Evolutionary conservation across 2,888 invertebrate genomes (phyloP), one percentile per base, ranked within the genome.

Genomic region (Neoscelio sp.): DNA sequence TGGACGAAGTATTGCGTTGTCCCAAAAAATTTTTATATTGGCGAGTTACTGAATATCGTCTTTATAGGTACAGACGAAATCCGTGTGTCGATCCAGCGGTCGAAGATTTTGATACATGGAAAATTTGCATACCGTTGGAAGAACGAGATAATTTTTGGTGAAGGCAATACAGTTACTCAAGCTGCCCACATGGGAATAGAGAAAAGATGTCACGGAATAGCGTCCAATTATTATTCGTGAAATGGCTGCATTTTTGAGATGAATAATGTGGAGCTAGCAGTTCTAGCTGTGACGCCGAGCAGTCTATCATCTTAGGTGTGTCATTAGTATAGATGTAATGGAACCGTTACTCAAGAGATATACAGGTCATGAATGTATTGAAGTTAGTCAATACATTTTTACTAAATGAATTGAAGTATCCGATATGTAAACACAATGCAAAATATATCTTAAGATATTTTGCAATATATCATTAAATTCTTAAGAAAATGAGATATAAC

Each of bases 41-140:
- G n/a, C n/a, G n/a, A n/a, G n/a, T n/a, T n/a, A n/a, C n/a, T n/a
- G n/a, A n/a, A n/a, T n/a, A n/a, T n/a, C n/a, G n/a, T n/a, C n/a
- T n/a, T n/a, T n/a, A n/a, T n/a, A n/a, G n/a, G n/a, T n/a, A n/a
- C n/a, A n/a, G 52, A 7, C 68, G 52, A 2, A 40, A 44, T 7
- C 28, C 40, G 12, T 0, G 28, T 0, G 15, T 44, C 15, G 40
- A 52, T 4, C 38, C 20, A 8, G 7, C 40, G 0, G 30, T 60
- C n/a, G 56, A 65, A 75, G 81, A 15, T n/a, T n/a, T n/a, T n/a
- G n/a, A n/a, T n/a, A n/a, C n/a, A n/a, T n/a, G n/a, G n/a, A n/a
- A n/a, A n/a, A 8, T 64, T 2, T 82, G 83, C n/a, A n/a, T n/a
- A n/a, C n/a, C n/a, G n/a, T n/a, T 8, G 7, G 1, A 64, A 83